Conservation (phyloP, 2,888 invertebrate species). For the Mythimna vitellina region DNA sequence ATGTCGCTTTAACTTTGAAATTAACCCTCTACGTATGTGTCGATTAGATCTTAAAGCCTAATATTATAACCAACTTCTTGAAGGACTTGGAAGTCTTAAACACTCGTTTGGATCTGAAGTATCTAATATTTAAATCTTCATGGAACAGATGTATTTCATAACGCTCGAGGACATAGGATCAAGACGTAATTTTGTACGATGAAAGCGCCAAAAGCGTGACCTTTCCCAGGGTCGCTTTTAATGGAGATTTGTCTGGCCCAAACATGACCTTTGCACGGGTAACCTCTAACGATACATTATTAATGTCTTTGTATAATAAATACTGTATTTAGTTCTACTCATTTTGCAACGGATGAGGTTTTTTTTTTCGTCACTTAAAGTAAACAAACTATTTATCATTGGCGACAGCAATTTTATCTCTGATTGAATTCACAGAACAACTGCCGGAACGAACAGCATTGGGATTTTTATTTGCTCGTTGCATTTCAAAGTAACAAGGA, state of each 20-base stretch:
- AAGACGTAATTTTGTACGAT: constrained; percentile 72
- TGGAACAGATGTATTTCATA: constrained; percentile 56
- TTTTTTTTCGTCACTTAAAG: constrained; percentile 11
- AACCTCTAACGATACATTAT: constrained; percentile 80
- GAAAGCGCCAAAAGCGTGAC: constrained; percentile 77
- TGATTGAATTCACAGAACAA: constrained; percentile 27
- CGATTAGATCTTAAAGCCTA: neutral
- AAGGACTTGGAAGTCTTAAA: constrained; percentile 6
- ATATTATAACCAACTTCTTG: constrained; percentile 4
- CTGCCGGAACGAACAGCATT: constrained; percentile 22
- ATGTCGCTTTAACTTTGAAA: neutral
- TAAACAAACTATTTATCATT: constrained; percentile 15
- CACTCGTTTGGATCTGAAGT: constrained; percentile 11
- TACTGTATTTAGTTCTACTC: constrained; percentile 53
- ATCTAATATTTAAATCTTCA: constrained; percentile 44
- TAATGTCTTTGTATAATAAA: constrained; percentile 75
- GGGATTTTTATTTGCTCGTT: constrained; percentile 26
- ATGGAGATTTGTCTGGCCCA: constrained; percentile 77
- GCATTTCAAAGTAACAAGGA: constrained; percentile 46
- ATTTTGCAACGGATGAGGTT: constrained; percentile 34
- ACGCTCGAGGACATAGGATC: constrained; percentile 58
- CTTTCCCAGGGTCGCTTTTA: constrained; percentile 78
- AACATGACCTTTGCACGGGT: constrained; percentile 79
- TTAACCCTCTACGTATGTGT: neutral
- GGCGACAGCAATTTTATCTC: constrained; percentile 23